A percentile compares a stretch with the other conserved stretches of the same genome.
Evolutionary conservation across 1,140 invertebrate species (phyloP).

Genomic region (Plodia interpunctella): DNA sequence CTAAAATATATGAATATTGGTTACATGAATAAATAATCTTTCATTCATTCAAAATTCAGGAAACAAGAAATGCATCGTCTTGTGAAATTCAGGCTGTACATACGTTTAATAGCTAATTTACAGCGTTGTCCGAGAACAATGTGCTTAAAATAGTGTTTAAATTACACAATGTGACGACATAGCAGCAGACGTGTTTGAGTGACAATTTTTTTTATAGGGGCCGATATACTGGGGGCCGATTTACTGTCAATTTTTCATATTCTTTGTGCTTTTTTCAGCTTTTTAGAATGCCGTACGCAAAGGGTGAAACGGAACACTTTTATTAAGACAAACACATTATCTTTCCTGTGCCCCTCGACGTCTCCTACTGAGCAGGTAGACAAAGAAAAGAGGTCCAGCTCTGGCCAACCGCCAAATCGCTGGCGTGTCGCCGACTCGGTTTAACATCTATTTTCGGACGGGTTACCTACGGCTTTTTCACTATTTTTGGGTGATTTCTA

Average conservation of each 20-base stretch:
- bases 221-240: too few species aligned
- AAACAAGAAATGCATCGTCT: neutral
- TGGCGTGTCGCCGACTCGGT: neutral
- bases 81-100: neutral
- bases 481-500: neutral
- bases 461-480: neutral
- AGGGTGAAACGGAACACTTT: too few species aligned
- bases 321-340: neutral
- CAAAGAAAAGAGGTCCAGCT: neutral
- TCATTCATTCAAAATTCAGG: neutral
- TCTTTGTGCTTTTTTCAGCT: too few species aligned
- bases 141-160: neutral
- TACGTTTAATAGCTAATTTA: neutral
- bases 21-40: too few species aligned
- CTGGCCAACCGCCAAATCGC: neutral
- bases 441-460: neutral
- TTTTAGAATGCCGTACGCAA: too few species aligned
- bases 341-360: too few species aligned
- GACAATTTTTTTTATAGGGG: neutral
- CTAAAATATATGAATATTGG: too few species aligned
- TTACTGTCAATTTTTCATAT: too few species aligned
- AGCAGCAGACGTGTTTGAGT: neutral
- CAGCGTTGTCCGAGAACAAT: neutral
- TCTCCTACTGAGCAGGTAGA: neutral
- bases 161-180: neutral